A percentile compares a stretch with the other conserved stretches of the same genome.
Conservation (phyloP, 2,113 vertebrate genomes). For the Elachura formosa region DNA sequence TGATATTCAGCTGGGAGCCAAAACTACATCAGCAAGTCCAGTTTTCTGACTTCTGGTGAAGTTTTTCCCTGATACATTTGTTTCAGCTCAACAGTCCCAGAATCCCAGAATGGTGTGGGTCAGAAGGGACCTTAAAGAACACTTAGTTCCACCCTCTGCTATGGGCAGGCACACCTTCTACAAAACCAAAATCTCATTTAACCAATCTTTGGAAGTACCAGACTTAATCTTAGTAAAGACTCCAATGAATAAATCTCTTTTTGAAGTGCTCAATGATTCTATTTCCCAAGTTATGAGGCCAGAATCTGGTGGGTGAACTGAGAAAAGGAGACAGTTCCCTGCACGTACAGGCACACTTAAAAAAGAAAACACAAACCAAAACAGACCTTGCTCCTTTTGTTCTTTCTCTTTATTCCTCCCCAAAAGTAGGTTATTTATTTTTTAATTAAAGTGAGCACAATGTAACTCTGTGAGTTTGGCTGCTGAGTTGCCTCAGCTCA, state of each 20-base stretch:
- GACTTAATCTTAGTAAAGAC: not conserved
- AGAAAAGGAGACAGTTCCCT: not conserved
- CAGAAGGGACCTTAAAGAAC: not conserved
- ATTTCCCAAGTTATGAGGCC: not conserved
- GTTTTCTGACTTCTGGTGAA: not conserved
- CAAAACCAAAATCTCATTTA: not conserved
- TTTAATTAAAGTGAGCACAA: constrained; percentile 44
- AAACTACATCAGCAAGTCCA: not conserved
- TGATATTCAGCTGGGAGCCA: not conserved
- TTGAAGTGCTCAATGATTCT: not conserved
- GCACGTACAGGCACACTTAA: rapidly evolving
- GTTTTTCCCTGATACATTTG: not conserved
- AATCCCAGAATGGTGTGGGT: not conserved
- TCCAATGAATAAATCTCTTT: not conserved
- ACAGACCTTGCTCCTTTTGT: not conserved
- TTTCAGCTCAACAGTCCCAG: not conserved
- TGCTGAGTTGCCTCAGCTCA: not conserved
- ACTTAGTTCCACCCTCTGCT: not conserved
- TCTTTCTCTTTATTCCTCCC: not conserved
- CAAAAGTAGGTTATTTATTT: constrained; percentile 20
- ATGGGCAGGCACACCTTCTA: not conserved
- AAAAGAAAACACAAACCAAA: not conserved
- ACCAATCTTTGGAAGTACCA: not conserved
- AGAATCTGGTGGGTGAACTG: not conserved
- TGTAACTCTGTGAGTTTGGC: not conserved